phyloP scores from a whole-genome alignment of 2,113 vertebrate species.

The Felis catus region DNA sequence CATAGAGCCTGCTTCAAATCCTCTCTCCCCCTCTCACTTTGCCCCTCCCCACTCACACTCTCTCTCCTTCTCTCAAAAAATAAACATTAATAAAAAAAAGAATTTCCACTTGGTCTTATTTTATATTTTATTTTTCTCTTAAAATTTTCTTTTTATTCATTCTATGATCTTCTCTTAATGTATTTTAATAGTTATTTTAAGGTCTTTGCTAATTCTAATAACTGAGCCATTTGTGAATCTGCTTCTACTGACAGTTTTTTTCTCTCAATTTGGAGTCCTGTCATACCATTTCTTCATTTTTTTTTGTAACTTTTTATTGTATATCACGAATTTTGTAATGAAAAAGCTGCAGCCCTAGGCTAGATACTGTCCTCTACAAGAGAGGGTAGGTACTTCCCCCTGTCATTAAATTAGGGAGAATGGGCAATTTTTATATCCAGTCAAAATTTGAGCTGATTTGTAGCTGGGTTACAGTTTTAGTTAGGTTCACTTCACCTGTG shows the following conservation, averaged over 20 bases:
- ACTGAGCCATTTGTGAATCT: background rate
- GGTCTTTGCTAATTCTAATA: background rate
- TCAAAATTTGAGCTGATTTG: background rate
- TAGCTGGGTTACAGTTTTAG: background rate
- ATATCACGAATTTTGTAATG: background rate
- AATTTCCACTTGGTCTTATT: background rate
- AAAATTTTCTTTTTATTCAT: background rate
- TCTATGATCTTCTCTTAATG: background rate
- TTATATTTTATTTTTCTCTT: background rate
- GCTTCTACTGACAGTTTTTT: background rate
- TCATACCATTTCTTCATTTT: background rate
- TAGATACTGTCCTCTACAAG: background rate
- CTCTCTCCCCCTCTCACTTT: no score
- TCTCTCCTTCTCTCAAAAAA: no score
- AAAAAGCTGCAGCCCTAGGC: background rate
- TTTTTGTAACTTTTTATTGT: background rate
- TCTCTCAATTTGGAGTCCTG: background rate
- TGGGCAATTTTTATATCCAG: accelerated
- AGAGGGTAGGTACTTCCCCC: background rate
- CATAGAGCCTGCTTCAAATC: no score
- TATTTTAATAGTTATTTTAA: constrained; percentile 1
- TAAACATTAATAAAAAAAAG: no score
- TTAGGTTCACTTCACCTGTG: background rate
- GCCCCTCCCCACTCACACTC: no score
- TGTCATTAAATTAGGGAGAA: background rate